Evolutionary conservation across 2,113 vertebrate species (phyloP).

Genomic region (Polyodon spathula): DNA sequence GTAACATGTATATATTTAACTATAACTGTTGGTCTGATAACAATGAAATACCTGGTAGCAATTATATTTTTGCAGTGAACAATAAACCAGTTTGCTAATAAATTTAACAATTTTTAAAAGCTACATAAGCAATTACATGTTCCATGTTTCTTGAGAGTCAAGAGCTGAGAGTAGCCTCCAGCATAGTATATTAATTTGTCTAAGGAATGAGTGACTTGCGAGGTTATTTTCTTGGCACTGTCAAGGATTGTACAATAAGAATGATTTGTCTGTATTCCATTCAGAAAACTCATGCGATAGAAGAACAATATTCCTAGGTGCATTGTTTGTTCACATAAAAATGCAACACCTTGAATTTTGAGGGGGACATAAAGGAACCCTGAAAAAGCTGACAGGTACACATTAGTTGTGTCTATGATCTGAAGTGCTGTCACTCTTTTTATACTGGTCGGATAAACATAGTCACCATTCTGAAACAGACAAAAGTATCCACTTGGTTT

Average conservation of each 20-base stretch:
- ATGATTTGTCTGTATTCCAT: not conserved
- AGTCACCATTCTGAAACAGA: too few species aligned
- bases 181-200: slow-evolving; percentile 15
- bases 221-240: not conserved
- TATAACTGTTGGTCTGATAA: slow-evolving; percentile 4
- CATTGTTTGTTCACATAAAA: too few species aligned
- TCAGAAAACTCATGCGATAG: too few species aligned
- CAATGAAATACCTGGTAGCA: slow-evolving; percentile 3
- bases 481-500: too few species aligned
- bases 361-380: too few species aligned
- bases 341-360: too few species aligned
- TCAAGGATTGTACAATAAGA: not conserved
- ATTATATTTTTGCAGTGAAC: not conserved
- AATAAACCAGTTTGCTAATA: slow-evolving; percentile 12
- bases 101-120: slow-evolving; percentile 4
- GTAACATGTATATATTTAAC: not conserved
- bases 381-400: too few species aligned
- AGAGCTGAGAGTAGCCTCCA: not conserved
- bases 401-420: too few species aligned
- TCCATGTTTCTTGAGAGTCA: slow-evolving; percentile 3
- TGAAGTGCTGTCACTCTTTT: too few species aligned
- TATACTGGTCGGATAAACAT: too few species aligned
- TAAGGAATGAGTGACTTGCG: slow-evolving; percentile 5
- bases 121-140: slow-evolving; percentile 9
- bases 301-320: too few species aligned